Base-by-base conservation (phyloP, 2,113 vertebrate species). In the Marmota monax region DNA sequence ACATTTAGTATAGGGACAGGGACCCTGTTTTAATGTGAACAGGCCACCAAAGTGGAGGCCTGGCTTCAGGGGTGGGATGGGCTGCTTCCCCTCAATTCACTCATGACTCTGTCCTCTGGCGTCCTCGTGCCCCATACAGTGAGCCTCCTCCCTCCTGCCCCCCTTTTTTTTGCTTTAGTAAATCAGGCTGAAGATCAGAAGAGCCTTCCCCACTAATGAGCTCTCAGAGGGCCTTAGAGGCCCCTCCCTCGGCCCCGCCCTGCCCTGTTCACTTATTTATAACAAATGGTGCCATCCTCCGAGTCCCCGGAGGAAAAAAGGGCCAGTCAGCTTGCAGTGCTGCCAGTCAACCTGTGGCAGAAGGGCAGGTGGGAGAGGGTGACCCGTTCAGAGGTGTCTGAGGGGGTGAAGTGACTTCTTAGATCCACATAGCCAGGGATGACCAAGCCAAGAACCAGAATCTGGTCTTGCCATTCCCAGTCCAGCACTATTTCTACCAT, bases 121-220 rank as follows among this genome's bases (percentile, higher is more conserved):
- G 16, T 7, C 22, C 45, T 0, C 10, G 5, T 18, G 80, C 48
- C 20, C 25, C 0, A 2, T 53, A 63, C 39, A 91, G 22, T 48
- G 22, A 16, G 12, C 48, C 39, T 42, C 32, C 58, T 39, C 5
- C 27, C 58, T 51, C 6, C 23, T 37, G 45, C 58, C 29, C 48
- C 78, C n/a, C 39, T 51, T 89, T 86, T 6, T 84, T 96, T 69
- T 90, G 34, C 56, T 87, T 84, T 90, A 97, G 94, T 85, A 96
- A 97, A 94, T 94, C 53, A 16, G 96, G n/a, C 90, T 84, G 29
- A 96, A 96, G 97, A 73, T 92, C 77, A 70, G 27, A 97, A 98
- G 94, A 98, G 98, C 93, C 98, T 93, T 98, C 97, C 94, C 97
- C 22, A 37, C 98, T 99, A 99, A 99, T 98, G 99, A 99, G 98